A percentile compares a stretch with the other conserved stretches of the same genome.
Evolutionary conservation across 1,140 invertebrate genomes (phyloP).

Genomic region (Cyclina sinensis): DNA sequence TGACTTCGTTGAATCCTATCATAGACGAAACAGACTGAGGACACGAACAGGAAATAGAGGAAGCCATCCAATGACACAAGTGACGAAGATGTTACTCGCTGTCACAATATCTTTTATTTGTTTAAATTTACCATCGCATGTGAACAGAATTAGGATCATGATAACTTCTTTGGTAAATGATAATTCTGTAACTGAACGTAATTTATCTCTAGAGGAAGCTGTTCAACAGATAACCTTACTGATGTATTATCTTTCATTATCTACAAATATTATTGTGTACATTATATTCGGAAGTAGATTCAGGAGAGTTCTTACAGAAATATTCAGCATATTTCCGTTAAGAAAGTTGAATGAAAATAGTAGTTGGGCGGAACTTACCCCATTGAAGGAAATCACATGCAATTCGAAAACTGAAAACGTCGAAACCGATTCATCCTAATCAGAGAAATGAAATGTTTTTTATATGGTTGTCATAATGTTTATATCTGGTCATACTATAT

Average conservation of each 20-base stretch:
- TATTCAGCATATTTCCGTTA: not conserved
- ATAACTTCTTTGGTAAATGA: constrained; percentile 67
- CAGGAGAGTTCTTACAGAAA: constrained; percentile 29
- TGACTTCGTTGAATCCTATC: constrained; percentile 49
- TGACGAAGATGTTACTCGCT: constrained; percentile 93
- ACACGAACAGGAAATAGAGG: constrained; percentile 32
- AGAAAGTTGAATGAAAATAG: too few species aligned
- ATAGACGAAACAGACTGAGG: not conserved
- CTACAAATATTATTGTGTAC: constrained; percentile 94
- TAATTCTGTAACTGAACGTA: not conserved
- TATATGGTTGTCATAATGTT: too few species aligned
- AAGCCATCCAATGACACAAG: constrained; percentile 89
- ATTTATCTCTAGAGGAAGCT: constrained; percentile 71
- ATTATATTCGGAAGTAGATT: constrained; percentile 84
- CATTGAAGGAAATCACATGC: too few species aligned
- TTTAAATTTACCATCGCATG: constrained; percentile 91
- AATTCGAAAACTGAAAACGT: too few species aligned
- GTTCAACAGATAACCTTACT: constrained; percentile 88
- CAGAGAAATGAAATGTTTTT: too few species aligned
- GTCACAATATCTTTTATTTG: constrained; percentile 93
- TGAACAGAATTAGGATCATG: constrained; percentile 82
- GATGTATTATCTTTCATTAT: constrained; percentile 93
- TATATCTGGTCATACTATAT: too few species aligned
- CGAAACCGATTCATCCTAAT: too few species aligned
- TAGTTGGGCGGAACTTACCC: too few species aligned